Evolutionary conservation across 2,797 vertebrate species (phyloP).

Genomic region (Cyclura pinguis): DNA sequence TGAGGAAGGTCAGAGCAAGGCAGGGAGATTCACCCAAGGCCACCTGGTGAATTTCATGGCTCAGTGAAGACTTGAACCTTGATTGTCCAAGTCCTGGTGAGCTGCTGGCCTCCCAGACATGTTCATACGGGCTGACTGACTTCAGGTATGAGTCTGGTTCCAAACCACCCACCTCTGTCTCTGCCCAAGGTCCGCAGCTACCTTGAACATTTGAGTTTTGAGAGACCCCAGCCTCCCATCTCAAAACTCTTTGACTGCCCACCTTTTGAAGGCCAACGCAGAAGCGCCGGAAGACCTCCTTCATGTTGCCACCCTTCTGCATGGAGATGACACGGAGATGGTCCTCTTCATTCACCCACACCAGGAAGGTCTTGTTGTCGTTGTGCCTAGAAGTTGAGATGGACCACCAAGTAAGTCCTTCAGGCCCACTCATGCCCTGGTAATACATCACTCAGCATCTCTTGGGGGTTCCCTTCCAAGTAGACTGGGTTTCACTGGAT

Average conservation of each 20-base stretch:
- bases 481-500: too few species aligned
- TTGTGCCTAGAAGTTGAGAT: conserved; percentile 82
- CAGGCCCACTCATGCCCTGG: not conserved
- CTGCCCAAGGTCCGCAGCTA: too few species aligned
- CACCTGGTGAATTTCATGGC: too few species aligned
- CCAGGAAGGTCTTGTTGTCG: conserved; percentile 86
- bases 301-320: conserved; percentile 89
- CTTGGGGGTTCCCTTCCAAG: too few species aligned
- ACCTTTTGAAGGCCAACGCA: conserved; percentile 89
- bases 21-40: too few species aligned
- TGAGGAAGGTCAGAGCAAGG: too few species aligned
- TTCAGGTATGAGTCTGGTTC: not conserved
- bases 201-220: too few species aligned
- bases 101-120: not conserved
- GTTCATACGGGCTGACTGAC: not conserved
- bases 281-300: conserved; percentile 89
- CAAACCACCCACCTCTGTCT: too few species aligned
- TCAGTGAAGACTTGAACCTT: too few species aligned
- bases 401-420: too few species aligned
- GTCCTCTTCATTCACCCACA: conserved; percentile 90
- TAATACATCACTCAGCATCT: not conserved
- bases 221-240: not conserved
- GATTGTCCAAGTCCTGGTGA: not conserved
- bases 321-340: conserved; percentile 90
- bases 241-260: not conserved